A percentile compares a stretch with the other conserved stretches of the same genome.
Evolutionary conservation across 1,140 invertebrate genomes (phyloP).

Genomic region (Laupala kohalensis): DNA sequence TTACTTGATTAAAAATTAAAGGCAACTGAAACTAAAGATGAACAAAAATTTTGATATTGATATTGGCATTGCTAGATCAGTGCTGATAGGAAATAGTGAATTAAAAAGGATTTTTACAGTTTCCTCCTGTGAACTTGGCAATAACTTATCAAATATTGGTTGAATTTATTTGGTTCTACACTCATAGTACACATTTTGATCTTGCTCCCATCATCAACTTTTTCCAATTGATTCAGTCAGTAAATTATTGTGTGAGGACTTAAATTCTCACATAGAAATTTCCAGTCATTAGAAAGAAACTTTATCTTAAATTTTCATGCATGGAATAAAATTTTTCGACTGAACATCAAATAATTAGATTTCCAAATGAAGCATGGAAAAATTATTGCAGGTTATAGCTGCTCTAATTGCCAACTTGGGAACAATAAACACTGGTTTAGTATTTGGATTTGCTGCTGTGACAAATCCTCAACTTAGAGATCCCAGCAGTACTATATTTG

Average conservation of each 20-base stretch:
- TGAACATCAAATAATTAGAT: too few species aligned
- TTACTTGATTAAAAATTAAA: too few species aligned
- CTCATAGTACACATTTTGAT: too few species aligned
- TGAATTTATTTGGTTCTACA: too few species aligned
- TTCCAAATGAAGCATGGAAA: neutral
- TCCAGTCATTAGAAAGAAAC: neutral
- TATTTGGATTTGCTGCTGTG: constrained; percentile 59
- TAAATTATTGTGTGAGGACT: neutral
- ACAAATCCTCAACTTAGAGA: constrained; percentile 48
- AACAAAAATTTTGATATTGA: too few species aligned
- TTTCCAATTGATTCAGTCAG: neutral
- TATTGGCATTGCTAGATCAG: too few species aligned
- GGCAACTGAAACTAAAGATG: too few species aligned
- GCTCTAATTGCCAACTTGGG: constrained; percentile 49
- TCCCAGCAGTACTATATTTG: constrained; percentile 36
- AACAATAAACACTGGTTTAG: constrained; percentile 56
- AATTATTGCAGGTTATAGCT: constrained; percentile 37
- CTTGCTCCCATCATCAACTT: neutral
- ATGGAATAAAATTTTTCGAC: neutral
- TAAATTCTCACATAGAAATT: neutral
- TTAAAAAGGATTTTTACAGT: too few species aligned
- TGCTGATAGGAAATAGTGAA: too few species aligned
- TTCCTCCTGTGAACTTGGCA: too few species aligned
- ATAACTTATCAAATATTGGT: too few species aligned
- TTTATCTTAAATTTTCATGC: neutral